phyloP scores from a whole-genome alignment of 2,888 invertebrate genomes.

The Philaethria dido region DNA sequence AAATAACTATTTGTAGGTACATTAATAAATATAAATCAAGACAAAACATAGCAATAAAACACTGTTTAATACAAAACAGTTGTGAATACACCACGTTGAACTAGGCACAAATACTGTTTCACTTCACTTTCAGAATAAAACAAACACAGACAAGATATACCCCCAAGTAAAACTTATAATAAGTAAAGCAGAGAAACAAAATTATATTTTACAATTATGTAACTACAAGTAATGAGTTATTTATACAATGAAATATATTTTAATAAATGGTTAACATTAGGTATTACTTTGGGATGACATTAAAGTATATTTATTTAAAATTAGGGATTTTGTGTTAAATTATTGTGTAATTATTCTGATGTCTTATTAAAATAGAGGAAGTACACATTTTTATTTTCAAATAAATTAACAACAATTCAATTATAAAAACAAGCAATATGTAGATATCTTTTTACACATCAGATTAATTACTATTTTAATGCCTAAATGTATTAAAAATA shows the following conservation, averaged over 20 bases:
- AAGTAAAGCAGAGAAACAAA: neutral
- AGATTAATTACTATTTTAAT: neutral
- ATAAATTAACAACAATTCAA: neutral
- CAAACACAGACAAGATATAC: no score
- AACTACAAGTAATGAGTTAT: neutral
- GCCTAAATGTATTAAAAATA: neutral
- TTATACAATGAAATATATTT: neutral
- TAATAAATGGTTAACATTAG: conserved; percentile 6
- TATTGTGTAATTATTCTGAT: neutral
- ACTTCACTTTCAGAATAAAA: neutral
- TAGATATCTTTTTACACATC: neutral
- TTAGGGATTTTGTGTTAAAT: neutral
- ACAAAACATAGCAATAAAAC: neutral
- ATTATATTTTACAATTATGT: neutral
- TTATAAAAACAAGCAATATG: neutral
- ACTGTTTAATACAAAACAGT: neutral
- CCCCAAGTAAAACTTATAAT: neutral
- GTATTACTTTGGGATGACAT: neutral
- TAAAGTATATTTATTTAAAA: neutral
- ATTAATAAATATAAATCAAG: neutral
- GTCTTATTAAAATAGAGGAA: neutral
- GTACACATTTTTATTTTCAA: neutral
- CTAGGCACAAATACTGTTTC: neutral
- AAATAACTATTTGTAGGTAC: neutral
- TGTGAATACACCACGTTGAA: neutral